Conservation (phyloP, 2,113 vertebrate genomes). For the Lepus americanus region DNA sequence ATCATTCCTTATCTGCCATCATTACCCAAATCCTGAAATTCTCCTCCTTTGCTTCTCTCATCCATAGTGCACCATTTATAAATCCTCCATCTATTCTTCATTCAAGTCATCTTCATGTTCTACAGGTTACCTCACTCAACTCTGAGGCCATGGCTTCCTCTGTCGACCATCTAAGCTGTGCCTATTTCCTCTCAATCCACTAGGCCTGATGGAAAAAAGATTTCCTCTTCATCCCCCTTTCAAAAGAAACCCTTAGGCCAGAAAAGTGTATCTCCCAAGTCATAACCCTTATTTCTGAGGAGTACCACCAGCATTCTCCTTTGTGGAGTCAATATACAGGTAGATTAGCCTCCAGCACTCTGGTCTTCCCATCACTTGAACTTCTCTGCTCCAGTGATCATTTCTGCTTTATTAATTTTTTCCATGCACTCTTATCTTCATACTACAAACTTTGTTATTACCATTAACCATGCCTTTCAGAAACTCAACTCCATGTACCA, state of each 20-base stretch:
- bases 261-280: background rate
- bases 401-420: background rate
- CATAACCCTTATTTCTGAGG: background rate
- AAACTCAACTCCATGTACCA: background rate
- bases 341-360: background rate
- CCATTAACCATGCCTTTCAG: background rate
- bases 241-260: background rate
- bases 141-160: background rate
- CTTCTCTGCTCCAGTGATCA: background rate
- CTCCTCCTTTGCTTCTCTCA: background rate
- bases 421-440: background rate
- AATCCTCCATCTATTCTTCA: background rate
- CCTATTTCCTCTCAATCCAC: background rate
- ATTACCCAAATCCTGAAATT: background rate
- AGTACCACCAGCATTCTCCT: background rate
- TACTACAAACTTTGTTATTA: background rate
- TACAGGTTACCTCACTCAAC: background rate
- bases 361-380: background rate
- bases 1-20: background rate
- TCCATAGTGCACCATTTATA: background rate
- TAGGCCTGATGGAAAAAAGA: background rate
- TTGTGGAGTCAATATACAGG: background rate
- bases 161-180: background rate
- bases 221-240: slow-evolving; percentile 22
- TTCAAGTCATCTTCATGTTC: background rate